Conservation (phyloP, 2,113 vertebrate genomes). For the Rhinopomastus cyanomelas region DNA sequence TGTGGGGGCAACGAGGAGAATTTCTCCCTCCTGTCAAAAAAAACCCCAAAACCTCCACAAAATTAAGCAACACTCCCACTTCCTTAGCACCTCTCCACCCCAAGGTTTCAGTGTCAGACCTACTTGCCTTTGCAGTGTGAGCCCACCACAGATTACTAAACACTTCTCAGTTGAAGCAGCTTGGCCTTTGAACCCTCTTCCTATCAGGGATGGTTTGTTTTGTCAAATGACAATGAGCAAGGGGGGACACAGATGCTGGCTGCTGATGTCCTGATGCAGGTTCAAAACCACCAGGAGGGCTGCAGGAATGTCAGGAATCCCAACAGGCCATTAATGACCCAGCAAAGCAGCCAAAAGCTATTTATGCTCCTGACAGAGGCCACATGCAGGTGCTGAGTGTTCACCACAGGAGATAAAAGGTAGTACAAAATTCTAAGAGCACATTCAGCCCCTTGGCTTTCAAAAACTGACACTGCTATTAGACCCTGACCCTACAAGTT, state of each 20-base stretch:
- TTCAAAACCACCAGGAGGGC: conserved; percentile 50
- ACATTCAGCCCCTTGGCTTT: conserved; percentile 28
- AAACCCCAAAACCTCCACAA: background rate
- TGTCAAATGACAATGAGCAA: conserved; percentile 62
- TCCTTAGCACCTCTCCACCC: background rate
- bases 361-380: conserved; percentile 64
- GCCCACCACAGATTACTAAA: conserved; percentile 48
- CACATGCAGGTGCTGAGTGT: conserved; percentile 72
- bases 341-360: conserved; percentile 51
- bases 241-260: conserved; percentile 53
- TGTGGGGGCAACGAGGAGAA: background rate
- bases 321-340: conserved; percentile 74
- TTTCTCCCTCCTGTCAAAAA: background rate
- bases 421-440: conserved; percentile 36
- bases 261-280: conserved; percentile 51
- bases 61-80: background rate
- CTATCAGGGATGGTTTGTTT: conserved; percentile 57
- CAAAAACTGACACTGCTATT: conserved; percentile 40
- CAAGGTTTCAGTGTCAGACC: background rate
- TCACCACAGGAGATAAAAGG: conserved; percentile 69
- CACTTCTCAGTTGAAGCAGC: conserved; percentile 62
- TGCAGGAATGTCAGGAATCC: conserved; percentile 71
- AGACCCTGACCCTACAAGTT: conserved; percentile 33
- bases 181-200: conserved; percentile 76
- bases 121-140: background rate